Percentiles rank a stretch among this genome's conserved stretches.
Evolutionary conservation across 37 sponge, comb jelly and placozoan genomes (phyloP).

Genomic region (Ephydatia muelleri): DNA sequence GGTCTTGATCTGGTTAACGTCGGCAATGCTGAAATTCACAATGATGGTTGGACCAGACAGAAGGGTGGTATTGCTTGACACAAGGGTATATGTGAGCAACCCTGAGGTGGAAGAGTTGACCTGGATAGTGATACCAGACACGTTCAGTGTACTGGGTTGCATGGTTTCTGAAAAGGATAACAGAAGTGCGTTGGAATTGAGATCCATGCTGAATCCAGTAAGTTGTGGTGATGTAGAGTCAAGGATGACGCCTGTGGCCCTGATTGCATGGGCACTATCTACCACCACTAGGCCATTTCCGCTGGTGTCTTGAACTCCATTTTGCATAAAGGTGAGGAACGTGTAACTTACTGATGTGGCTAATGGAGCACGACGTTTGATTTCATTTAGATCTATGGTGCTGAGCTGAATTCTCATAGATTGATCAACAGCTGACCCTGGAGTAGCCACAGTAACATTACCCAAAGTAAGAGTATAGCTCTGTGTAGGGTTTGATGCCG

Average conservation of each 20-base stretch:
- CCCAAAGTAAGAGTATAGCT: constrained; percentile 64
- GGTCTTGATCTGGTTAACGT: constrained; percentile 66
- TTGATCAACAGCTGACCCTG: constrained; percentile 67
- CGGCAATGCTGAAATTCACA: constrained; percentile 52
- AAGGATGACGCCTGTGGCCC: constrained; percentile 45
- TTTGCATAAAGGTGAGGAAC: constrained; percentile 56
- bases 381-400: constrained; percentile 63
- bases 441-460: constrained; percentile 50
- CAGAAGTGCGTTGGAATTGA: constrained; percentile 62
- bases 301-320: constrained; percentile 59
- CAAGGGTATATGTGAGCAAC: constrained; percentile 38
- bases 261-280: constrained; percentile 47
- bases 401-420: constrained; percentile 59
- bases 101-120: neutral
- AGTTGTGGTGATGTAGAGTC: constrained; percentile 69
- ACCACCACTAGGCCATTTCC: constrained; percentile 35
- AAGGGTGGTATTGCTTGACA: constrained; percentile 16
- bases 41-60: constrained; percentile 35
- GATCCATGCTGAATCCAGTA: constrained; percentile 57
- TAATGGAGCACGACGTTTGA: constrained; percentile 59
- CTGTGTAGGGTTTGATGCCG: neutral
- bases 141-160: constrained; percentile 56
- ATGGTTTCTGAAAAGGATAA: constrained; percentile 89
- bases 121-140: constrained; percentile 50
- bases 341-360: constrained; percentile 68